Percentiles rank a stretch among this genome's conserved stretches.
Conservation (phyloP, 2,888 invertebrate genomes). For the Punctoribates punctum region DNA sequence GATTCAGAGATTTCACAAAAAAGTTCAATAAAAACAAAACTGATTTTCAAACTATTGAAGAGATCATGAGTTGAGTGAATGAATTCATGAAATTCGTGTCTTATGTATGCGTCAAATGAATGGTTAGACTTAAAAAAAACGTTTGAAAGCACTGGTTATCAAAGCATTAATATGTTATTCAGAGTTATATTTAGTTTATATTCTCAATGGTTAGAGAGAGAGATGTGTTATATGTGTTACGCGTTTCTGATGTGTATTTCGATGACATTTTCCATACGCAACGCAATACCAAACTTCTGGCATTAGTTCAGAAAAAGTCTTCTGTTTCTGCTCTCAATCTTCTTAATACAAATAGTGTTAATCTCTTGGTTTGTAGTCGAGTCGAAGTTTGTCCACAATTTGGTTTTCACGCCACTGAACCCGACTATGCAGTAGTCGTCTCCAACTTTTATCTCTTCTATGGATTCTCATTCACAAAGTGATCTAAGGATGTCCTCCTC, state of each 20-base stretch:
- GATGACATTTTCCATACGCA: constrained; percentile 34
- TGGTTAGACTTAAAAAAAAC: too few relatives aligned
- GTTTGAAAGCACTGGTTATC: too few relatives aligned
- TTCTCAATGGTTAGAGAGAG: too few relatives aligned
- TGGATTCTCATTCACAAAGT: constrained; percentile 21
- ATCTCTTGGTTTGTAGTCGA: neutral
- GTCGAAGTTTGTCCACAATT: neutral
- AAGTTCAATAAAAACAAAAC: too few relatives aligned
- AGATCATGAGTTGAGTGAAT: too few relatives aligned
- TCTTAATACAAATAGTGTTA: neutral
- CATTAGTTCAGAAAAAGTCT: constrained; percentile 18
- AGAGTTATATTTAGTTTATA: too few relatives aligned
- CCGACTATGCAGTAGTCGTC: neutral
- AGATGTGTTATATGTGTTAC: neutral
- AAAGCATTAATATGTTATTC: too few relatives aligned
- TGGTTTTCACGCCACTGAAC: too few relatives aligned
- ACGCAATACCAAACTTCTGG: constrained; percentile 19
- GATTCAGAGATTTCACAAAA: too few relatives aligned
- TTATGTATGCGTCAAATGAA: too few relatives aligned
- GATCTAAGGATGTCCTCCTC: neutral
- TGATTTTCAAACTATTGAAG: too few relatives aligned
- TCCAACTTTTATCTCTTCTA: neutral
- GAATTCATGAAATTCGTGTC: too few relatives aligned
- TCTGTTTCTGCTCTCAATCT: neutral
- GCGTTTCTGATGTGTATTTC: neutral